Conservation (phyloP, 2,888 invertebrate genomes). For the Agriopis leucophaearia region DNA sequence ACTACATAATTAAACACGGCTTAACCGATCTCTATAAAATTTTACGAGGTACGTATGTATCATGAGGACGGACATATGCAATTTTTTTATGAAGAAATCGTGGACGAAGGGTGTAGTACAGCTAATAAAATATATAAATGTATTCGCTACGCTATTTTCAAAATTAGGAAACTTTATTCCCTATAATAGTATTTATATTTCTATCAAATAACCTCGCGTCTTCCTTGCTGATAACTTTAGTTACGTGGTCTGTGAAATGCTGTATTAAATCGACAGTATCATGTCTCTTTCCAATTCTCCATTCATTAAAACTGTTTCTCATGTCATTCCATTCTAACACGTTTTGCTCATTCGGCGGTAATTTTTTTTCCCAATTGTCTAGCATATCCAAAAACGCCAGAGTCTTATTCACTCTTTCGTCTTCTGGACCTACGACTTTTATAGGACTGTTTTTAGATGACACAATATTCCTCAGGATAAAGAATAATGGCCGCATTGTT, state of each 20-base stretch:
- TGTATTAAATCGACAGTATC: constrained; percentile 48
- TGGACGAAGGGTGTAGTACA: too few species aligned
- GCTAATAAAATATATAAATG: neutral
- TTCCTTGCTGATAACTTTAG: constrained; percentile 11
- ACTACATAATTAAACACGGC: too few species aligned
- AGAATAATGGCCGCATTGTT: constrained; percentile 38
- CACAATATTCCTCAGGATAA: constrained; percentile 51
- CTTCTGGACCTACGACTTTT: constrained; percentile 17
- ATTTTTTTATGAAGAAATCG: too few species aligned
- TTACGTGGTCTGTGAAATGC: constrained; percentile 28
- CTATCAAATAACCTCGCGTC: constrained; percentile 13
- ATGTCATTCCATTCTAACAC: constrained; percentile 50
- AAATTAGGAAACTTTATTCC: constrained; percentile 7
- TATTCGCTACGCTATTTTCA: neutral
- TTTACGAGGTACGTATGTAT: too few species aligned
- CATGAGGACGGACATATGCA: too few species aligned
- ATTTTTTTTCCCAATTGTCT: constrained; percentile 49
- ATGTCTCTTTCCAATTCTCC: constrained; percentile 41
- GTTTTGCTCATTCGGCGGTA: constrained; percentile 48
- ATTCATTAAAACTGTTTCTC: constrained; percentile 45
- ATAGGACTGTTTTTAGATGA: constrained; percentile 52
- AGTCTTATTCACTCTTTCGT: constrained; percentile 48
- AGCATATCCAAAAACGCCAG: constrained; percentile 57
- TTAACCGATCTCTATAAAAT: too few species aligned
- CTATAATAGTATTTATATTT: constrained; percentile 33